These are phyloP conservation scores for Eurystomus gularis DNA, from an alignment of 2,113 vertebrate species.

Conservation along the genomic window DNA sequence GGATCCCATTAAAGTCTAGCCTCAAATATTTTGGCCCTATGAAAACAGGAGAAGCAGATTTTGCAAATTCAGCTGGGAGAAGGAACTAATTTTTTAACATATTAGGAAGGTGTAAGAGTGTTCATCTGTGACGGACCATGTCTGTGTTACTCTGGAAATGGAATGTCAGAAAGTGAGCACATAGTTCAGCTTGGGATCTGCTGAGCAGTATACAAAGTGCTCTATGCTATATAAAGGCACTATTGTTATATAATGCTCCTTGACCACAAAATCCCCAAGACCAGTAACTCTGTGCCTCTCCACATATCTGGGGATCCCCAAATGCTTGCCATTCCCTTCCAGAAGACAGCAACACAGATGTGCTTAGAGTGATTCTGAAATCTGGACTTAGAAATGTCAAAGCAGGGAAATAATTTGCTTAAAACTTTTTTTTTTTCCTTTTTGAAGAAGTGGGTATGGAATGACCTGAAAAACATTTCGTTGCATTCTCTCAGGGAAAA, in stretches of 20 bases:
- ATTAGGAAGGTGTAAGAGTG: neutral
- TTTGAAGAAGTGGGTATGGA: neutral
- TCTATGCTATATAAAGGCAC: neutral
- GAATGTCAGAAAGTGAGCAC: accelerated
- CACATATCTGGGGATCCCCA: neutral
- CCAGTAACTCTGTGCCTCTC: neutral
- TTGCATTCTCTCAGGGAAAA: neutral
- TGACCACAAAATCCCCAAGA: neutral
- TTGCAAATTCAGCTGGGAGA: neutral
- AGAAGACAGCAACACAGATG: neutral
- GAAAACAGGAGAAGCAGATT: neutral
- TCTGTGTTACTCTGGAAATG: neutral
- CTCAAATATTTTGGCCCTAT: neutral
- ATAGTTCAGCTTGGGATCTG: neutral
- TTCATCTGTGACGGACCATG: neutral
- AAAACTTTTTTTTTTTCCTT: neutral
- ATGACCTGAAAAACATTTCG: neutral
- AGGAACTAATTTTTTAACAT: neutral
- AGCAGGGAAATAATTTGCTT: neutral
- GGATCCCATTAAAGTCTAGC: neutral
- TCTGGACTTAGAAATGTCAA: neutral
- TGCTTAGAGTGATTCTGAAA: neutral
- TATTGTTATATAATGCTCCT: neutral
- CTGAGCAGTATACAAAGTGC: neutral
- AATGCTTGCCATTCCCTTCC: neutral